Percentiles rank a stretch among this genome's conserved stretches.
phyloP scores from a whole-genome alignment of 1,140 invertebrate species.

The Panonychus citri region DNA sequence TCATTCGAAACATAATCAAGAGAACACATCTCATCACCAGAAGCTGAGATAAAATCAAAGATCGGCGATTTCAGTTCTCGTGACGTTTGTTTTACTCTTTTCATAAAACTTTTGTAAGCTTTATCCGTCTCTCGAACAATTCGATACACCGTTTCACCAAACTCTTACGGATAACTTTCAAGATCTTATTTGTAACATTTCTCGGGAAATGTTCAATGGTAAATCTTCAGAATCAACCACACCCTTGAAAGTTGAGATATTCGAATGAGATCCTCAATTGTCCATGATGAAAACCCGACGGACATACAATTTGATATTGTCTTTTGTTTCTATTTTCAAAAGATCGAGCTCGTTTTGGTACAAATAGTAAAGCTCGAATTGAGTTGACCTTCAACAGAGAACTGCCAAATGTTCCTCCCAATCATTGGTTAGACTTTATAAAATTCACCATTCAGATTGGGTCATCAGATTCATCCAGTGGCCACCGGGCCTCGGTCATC shows the following conservation, averaged over 20 bases:
- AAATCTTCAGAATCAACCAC: constrained; percentile 98
- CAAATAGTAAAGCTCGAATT: constrained; percentile 87
- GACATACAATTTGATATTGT: constrained; percentile 47
- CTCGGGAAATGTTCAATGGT: constrained; percentile 89
- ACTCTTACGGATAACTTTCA: constrained; percentile 98
- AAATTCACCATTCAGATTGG: constrained; percentile 89
- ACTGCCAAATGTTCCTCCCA: constrained; percentile 98
- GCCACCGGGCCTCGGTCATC: constrained; percentile 21
- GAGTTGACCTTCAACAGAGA: constrained; percentile 91
- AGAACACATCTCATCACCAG: constrained; percentile 38
- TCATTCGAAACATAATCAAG: constrained; percentile 89
- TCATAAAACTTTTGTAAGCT: constrained; percentile 91
- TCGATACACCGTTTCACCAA: constrained; percentile 86
- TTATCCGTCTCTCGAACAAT: constrained; percentile 86
- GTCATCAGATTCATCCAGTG: constrained; percentile 96
- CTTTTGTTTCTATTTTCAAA: constrained; percentile 48
- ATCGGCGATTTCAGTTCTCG: constrained; percentile 87
- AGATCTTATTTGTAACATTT: constrained; percentile 89
- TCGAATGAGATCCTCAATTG: constrained; percentile 99
- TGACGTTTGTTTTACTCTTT: constrained; percentile 95
- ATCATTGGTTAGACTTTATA: constrained; percentile 93
- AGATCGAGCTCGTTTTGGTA: constrained; percentile 80
- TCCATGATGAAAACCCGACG: constrained; percentile 96
- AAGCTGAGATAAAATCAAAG: constrained; percentile 53
- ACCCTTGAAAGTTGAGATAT: constrained; percentile 79